These are phyloP conservation scores for Molossus molossus DNA, from an alignment of 2,797 vertebrate species.

Conservation along the genomic window DNA sequence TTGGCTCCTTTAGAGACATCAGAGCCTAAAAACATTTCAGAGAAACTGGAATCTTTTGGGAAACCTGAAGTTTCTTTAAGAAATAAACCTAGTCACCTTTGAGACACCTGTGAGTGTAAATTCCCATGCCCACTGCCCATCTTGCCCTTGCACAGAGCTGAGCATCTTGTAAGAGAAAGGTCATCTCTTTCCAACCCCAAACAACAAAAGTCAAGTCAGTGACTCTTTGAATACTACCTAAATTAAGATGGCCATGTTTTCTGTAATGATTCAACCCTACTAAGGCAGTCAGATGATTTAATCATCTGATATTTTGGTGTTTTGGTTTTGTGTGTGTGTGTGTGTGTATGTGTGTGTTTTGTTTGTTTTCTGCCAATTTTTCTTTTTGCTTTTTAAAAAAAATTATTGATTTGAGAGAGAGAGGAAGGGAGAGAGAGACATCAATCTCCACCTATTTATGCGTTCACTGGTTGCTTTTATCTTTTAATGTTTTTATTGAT, in stretches of 20 bases:
- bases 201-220: not conserved
- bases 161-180: not conserved
- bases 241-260: not conserved
- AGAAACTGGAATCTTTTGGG: conserved; percentile 68
- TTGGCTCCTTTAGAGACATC: conserved; percentile 53
- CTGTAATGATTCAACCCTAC: not conserved
- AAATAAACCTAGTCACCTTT: not conserved
- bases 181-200: not conserved
- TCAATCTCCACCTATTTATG: not conserved
- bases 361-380: not conserved
- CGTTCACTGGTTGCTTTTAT: not conserved
- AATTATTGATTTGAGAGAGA: not conserved
- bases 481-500: no score
- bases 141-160: not conserved
- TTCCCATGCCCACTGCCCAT: not conserved
- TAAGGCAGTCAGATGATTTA: not conserved
- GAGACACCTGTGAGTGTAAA: not conserved
- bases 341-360: not conserved
- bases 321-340: no score
- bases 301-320: not conserved
- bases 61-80: conserved; percentile 67
- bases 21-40: conserved; percentile 41
- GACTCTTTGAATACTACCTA: not conserved
- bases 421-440: not conserved
- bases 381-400: not conserved